Percentiles rank a stretch among this genome's conserved stretches.
These are phyloP conservation scores for Sipha maydis DNA, from an alignment of 2,888 invertebrate species.

Conservation along the genomic window DNA sequence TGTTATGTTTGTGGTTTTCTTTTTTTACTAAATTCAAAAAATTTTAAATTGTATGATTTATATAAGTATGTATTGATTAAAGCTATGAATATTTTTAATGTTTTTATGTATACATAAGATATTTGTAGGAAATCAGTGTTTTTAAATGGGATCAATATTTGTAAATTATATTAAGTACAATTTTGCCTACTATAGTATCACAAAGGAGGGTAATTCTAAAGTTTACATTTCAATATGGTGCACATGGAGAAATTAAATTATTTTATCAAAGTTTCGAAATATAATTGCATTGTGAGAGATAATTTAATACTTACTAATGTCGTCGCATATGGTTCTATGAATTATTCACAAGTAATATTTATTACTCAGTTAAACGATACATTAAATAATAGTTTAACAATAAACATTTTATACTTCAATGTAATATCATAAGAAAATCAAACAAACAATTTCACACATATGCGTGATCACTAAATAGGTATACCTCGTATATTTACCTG, in stretches of 20 bases:
- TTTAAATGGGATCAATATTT: background rate
- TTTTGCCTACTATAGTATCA: background rate
- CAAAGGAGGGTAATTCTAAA: constrained; percentile 6
- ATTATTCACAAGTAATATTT: background rate
- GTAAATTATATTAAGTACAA: background rate
- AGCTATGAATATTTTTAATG: background rate
- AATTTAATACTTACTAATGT: background rate
- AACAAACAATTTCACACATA: no score
- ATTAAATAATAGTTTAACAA: background rate
- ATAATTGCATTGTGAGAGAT: constrained; percentile 2
- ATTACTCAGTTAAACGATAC: background rate
- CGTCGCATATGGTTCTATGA: background rate
- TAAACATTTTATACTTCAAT: no score
- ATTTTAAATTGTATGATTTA: background rate
- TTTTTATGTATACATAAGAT: background rate
- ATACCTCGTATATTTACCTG: no score
- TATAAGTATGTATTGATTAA: background rate
- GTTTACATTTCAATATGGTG: constrained; percentile 5
- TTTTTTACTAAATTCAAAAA: background rate
- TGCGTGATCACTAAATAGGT: no score
- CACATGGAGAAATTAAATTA: constrained; percentile 16
- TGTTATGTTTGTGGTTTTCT: background rate
- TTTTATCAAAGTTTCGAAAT: constrained; percentile 25
- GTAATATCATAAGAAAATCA: no score
- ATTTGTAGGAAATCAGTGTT: background rate